Conservation (phyloP, 92 coral and sea anemone genomes). For the Parazoanthus atlanticus region DNA sequence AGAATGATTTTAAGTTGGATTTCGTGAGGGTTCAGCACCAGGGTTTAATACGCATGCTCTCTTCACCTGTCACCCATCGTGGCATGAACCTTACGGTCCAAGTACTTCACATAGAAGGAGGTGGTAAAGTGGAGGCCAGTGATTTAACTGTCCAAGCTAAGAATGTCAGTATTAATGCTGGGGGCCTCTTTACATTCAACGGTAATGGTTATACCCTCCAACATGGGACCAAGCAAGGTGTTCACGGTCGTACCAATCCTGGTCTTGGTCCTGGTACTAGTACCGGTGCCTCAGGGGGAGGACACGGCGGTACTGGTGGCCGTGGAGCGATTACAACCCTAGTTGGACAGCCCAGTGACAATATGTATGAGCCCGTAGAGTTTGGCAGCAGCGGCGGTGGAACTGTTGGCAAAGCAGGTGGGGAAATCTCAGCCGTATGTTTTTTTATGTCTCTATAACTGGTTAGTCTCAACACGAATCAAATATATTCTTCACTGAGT, state of each 20-base stretch:
- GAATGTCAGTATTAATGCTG: slow-evolving; percentile 67
- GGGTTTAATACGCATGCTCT: slow-evolving; percentile 60
- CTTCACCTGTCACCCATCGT: slow-evolving; percentile 65
- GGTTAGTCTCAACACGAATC: too few relatives aligned
- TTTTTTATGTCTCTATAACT: not conserved
- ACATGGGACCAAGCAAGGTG: slow-evolving; percentile 58
- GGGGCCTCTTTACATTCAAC: slow-evolving; percentile 54
- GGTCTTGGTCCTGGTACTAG: slow-evolving; percentile 66
- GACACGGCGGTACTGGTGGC: slow-evolving; percentile 83
- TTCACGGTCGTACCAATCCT: slow-evolving; percentile 57
- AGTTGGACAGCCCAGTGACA: slow-evolving; percentile 71
- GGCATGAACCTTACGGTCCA: slow-evolving; percentile 72
- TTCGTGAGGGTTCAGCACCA: slow-evolving; percentile 66
- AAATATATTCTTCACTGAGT: too few relatives aligned
- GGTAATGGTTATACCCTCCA: slow-evolving; percentile 62
- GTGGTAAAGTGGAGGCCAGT: slow-evolving; percentile 67
- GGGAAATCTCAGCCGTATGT: not conserved
- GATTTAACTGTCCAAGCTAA: slow-evolving; percentile 56
- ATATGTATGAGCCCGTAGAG: slow-evolving; percentile 70
- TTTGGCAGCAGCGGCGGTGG: slow-evolving; percentile 85
- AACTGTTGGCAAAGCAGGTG: slow-evolving; percentile 60
- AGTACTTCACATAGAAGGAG: slow-evolving; percentile 71
- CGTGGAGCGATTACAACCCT: slow-evolving; percentile 47
- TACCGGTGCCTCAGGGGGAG: slow-evolving; percentile 74
- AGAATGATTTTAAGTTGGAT: slow-evolving; percentile 66